A percentile compares a stretch with the other conserved stretches of the same genome.
Evolutionary conservation across 2,797 vertebrate genomes (phyloP).

Genomic region (Sylvia borin): DNA sequence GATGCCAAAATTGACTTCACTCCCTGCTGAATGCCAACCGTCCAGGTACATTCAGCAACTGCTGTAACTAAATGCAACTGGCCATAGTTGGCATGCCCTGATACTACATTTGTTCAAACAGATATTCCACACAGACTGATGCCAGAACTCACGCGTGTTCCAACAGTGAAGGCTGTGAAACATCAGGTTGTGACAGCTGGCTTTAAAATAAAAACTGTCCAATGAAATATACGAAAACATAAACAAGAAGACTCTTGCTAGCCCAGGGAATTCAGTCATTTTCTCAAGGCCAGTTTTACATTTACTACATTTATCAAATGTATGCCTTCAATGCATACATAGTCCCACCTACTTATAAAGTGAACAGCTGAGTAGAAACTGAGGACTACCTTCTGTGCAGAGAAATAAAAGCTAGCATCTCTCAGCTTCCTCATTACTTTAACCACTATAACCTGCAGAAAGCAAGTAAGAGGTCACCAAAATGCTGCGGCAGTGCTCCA

Average conservation of each 20-base stretch:
- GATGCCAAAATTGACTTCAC: conserved; percentile 34
- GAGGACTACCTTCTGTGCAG: neutral
- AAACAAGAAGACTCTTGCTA: conserved; percentile 57
- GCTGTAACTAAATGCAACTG: conserved; percentile 46
- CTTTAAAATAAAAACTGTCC: conserved; percentile 62
- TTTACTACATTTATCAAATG: neutral
- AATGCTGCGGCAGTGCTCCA: neutral
- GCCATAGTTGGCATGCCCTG: conserved; percentile 10
- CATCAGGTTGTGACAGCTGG: conserved; percentile 67
- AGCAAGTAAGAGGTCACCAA: neutral
- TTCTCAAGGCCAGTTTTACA: conserved; percentile 34
- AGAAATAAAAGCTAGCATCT: neutral
- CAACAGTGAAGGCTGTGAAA: conserved; percentile 60
- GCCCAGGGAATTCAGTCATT: conserved; percentile 7
- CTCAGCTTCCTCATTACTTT: neutral
- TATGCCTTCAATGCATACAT: neutral
- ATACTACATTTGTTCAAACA: conserved; percentile 47
- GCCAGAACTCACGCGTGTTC: conserved; percentile 47
- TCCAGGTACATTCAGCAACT: conserved; percentile 48
- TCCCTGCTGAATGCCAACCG: neutral
- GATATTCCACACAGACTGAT: conserved; percentile 13
- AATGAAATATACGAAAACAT: conserved; percentile 60
- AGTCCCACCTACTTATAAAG: neutral
- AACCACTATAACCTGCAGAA: neutral
- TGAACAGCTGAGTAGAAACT: neutral